Evolutionary conservation across 2,113 vertebrate species (phyloP), one percentile per base, ranked within the genome.

Genomic region (Circaetus cinerascens): DNA sequence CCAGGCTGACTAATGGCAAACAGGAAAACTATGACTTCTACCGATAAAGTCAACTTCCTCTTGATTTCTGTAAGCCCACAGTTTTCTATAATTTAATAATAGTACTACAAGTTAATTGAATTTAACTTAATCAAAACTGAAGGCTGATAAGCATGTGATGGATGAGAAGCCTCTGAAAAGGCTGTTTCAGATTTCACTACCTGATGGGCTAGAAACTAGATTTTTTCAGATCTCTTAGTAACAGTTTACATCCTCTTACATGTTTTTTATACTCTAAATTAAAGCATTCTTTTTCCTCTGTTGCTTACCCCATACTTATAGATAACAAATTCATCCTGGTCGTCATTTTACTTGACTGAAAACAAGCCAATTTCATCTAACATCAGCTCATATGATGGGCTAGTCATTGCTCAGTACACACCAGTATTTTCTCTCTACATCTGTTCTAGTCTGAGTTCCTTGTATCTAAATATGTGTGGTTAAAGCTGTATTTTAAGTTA

Each of bases 151-250:
- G 6, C 25, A 30, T 41, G 34, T 53, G 64, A 89, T 69, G 36
- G 45, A 91, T 90, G 23, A 87, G 38, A 80, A 92, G 12, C 14
- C 12, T 77, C 45, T 62, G 36, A 86, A 80, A 88, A 23, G 29
- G 27, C 18, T 69, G 20, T 79, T 86, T 4, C 19, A 80, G 13
- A 30, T 48, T 80, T 86, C 22, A 40, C 5, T 50, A 45, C 56
- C 32, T 80, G 72, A 34, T 14, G 80, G 15, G 3, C 6, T 66
- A 43, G 45, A 86, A 96, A 56, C 13, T 48, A 76, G 14, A 51
- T 9, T 34, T 93, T 73, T 91, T 82, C 43, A 93, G 59, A 73
- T 89, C 18, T 91, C 48, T 86, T 68, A 60, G 64, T 86, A 86
- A 38, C 7, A 27, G 4, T 40, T 91, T 83, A 10, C 25, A 71